A percentile compares a stretch with the other conserved stretches of the same genome.
phyloP scores from a whole-genome alignment of 2,888 invertebrate genomes.

The Aphodius granarius region DNA sequence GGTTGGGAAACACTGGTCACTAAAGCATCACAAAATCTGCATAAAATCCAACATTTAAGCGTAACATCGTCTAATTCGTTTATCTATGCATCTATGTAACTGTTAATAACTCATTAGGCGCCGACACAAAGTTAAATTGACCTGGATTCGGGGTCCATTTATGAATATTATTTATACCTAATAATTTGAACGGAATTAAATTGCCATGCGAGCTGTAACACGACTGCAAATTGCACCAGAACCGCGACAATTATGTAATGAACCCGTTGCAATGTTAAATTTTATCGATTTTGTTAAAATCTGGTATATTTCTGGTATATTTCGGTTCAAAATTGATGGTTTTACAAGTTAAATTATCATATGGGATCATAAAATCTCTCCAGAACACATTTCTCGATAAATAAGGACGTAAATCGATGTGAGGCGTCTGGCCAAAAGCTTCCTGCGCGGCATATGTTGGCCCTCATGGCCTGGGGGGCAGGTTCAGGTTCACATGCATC shows the following conservation, averaged over 20 bases:
- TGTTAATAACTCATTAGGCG: background rate
- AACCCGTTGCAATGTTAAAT: background rate
- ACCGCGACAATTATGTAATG: background rate
- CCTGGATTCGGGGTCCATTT: background rate
- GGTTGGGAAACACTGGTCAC: too few relatives aligned
- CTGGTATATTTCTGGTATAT: too few relatives aligned
- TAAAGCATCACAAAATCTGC: too few relatives aligned
- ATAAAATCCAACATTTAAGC: background rate
- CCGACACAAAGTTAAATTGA: background rate
- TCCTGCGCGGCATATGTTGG: background rate
- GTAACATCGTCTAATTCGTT: background rate
- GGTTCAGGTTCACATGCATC: background rate
- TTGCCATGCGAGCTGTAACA: background rate
- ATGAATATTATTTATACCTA: background rate
- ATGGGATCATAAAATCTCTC: too few relatives aligned
- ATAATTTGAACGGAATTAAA: background rate
- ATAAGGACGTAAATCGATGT: background rate
- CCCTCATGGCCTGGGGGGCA: background rate
- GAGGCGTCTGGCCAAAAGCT: background rate
- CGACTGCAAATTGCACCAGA: background rate
- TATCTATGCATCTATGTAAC: background rate
- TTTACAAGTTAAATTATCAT: too few relatives aligned
- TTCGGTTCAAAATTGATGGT: too few relatives aligned
- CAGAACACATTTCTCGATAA: background rate
- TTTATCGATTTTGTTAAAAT: background rate